Evolutionary conservation across 2,888 invertebrate species (phyloP), one percentile per base, ranked within the genome.

Genomic region (Prosopocoilus inquinatus): DNA sequence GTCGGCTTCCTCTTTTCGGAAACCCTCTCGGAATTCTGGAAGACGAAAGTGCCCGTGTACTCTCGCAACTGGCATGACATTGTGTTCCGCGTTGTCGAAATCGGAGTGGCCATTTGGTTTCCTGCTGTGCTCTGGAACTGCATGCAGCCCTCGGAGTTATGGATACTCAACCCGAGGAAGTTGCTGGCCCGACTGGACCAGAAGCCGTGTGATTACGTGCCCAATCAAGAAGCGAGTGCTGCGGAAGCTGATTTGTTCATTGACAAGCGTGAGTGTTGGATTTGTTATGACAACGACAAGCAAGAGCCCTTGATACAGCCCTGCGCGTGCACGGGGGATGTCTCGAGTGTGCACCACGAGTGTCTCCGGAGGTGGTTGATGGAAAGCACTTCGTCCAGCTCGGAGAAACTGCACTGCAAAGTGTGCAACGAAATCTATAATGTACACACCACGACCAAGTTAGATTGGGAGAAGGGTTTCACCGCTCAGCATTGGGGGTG

Each of bases 91-190:
- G 82, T 93, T 50, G 91, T 90, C 46, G 96, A 96, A 82, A 90
- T 95, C 67, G 95, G 94, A 7, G 94, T 94, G 56, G 92, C 92
- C 66, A 79, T 96, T 70, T 96, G 95, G 95, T 96, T 95, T 79
- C 94, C 95, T 33, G 95, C 95, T 76, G 94, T 94, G 50, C 82
- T 96, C 64, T 96, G 96, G 96, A 96, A 96, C 80, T 94, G 92
- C 65, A 93, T 94, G 86, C 90, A 91, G 75, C 95, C 95, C 47
- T 93, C 94, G 75, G 88, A 93, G 76, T 80, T 96, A 60, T 96
- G 95, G 96, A 89, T 95, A 67, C 80, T 96, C 64, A 96, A 96
- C 81, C 95, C 95, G 36, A 86, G 91, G 66, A 89, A 91, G 72
- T 82, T 96, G 70, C 81, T 96, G 47, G 87, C 90, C 55, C 74